Evolutionary conservation across 2,113 vertebrate species (phyloP), one percentile per base, ranked within the genome.

Genomic region (Apodemus speciosus): DNA sequence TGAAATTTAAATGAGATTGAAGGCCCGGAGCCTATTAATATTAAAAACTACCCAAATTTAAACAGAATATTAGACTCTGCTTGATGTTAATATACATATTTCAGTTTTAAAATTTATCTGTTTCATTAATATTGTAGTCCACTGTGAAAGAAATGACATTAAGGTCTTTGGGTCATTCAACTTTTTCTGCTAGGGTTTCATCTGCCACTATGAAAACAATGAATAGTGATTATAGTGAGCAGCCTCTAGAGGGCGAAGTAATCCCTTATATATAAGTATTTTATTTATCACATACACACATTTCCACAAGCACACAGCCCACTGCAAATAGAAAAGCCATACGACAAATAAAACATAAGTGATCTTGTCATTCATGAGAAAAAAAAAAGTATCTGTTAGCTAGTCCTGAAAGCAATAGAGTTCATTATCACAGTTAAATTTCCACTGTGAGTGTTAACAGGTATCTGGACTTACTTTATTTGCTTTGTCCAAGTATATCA

Each of bases 211-310:
- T 56, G 40, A 72, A 58, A 90, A 62, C 25, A 68, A 0, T 79
- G 11, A 71, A 75, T 75, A 9, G 21, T 84, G 85, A 32, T 95
- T 95, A 40, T 94, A 43, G 18, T 60, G 16, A 93, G 25, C 23
- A 79, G 56, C 88, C 91, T 96, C 72, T 92, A 95, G 86, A 92
- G 83, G 92, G 88, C 90, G 95, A 95, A 95, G 80, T 15, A 85
- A 71, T 79, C 43, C 56, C 21, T 83, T 83, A 49, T 93, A 71
- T 93, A 71, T 77, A 64, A 46, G 20, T 43, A 58, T 92, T 95
- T 94, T 92, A 92, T 85, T 91, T 25, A 86, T 64, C 81, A 90
- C 32, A 60, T 93, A 77, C 14, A 90, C 43, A 85, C 3, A 80
- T 40, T 13, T 20, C 5, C 30, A 60, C 18, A 84, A 66, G 8